These are phyloP conservation scores for Dynastes hyllus DNA, from an alignment of 2,888 invertebrate species.

Conservation along the genomic window DNA sequence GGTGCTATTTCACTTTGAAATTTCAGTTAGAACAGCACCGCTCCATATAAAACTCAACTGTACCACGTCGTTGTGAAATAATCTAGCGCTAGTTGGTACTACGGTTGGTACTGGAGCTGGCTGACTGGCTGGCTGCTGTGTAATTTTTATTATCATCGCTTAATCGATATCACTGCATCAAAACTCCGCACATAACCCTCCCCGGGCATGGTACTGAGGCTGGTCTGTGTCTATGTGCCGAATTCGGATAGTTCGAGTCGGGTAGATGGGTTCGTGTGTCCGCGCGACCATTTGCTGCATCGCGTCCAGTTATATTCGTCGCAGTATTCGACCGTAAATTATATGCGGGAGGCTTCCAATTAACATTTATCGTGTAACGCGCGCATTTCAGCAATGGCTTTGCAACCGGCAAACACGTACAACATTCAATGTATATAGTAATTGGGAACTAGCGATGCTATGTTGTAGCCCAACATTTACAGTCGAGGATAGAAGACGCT, in stretches of 20 bases:
- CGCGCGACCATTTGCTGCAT: not conserved
- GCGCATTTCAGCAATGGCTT: not conserved
- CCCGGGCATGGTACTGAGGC: not conserved
- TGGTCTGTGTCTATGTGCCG: not conserved
- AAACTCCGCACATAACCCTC: constrained; percentile 2
- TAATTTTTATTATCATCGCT: constrained; percentile 38
- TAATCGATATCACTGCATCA: constrained; percentile 39
- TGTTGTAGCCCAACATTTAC: not conserved
- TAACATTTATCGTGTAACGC: constrained; percentile 33
- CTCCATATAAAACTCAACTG: not conserved
- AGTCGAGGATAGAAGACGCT: not conserved
- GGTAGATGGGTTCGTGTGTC: no score
- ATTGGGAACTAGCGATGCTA: not conserved
- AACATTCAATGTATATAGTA: not conserved
- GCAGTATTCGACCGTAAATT: constrained; percentile 31
- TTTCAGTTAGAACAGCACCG: not conserved
- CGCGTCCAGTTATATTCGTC: constrained; percentile 21
- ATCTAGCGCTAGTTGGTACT: not conserved
- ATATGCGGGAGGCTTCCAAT: constrained; percentile 6
- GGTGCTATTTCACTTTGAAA: not conserved
- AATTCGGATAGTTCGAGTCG: no score
- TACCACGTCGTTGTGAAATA: not conserved
- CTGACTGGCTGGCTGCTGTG: not conserved
- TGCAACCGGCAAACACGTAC: not conserved
- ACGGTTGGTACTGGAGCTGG: not conserved